phyloP scores from a whole-genome alignment of 1,140 invertebrate species.

The Bombus balteatus region DNA sequence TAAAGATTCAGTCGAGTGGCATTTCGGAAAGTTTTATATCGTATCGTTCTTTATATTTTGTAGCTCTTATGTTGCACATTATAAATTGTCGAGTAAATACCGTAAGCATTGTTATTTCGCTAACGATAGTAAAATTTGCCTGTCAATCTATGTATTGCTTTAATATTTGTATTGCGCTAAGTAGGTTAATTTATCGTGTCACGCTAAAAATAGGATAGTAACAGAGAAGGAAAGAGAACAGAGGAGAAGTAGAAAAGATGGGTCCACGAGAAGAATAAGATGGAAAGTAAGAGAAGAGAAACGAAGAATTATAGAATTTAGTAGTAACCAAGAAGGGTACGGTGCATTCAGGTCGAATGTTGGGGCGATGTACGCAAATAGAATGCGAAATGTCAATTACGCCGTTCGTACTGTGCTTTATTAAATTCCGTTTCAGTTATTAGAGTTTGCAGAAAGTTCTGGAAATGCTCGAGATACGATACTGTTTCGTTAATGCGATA shows the following conservation, averaged over 20 bases:
- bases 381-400: conserved; percentile 55
- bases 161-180: neutral
- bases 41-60: neutral
- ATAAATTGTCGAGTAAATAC: neutral
- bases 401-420: conserved; percentile 34
- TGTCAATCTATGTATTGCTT: neutral
- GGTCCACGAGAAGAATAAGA: neutral
- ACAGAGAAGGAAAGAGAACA: neutral
- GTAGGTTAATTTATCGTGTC: neutral
- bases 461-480: conserved; percentile 38
- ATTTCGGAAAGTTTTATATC: no score
- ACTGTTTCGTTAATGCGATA: conserved; percentile 37
- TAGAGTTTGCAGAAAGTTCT: conserved; percentile 42
- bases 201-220: neutral
- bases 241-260: neutral
- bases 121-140: neutral
- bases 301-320: conserved; percentile 1
- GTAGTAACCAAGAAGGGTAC: conserved; percentile 5
- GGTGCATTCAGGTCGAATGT: conserved; percentile 38
- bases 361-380: conserved; percentile 33
- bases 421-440: conserved; percentile 53
- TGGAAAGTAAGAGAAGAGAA: neutral
- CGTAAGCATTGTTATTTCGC: neutral
- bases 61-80: neutral
- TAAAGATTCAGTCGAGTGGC: neutral